These are phyloP conservation scores for Rallus limicola DNA, from an alignment of 2,113 vertebrate species.

Conservation along the genomic window DNA sequence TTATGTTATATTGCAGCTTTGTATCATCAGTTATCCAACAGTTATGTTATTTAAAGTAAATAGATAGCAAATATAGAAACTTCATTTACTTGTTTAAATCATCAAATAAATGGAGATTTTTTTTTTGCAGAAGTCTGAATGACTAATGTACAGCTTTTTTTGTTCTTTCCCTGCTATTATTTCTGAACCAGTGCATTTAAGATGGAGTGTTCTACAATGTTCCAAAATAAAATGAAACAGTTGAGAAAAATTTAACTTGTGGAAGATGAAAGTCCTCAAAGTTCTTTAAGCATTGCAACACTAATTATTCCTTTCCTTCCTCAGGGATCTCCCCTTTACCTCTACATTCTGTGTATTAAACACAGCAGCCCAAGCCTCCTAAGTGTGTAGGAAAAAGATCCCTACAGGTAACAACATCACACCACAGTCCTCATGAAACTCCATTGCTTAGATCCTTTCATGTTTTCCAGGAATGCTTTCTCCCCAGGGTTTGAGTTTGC, in stretches of 20 bases:
- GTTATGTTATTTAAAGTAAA: not conserved
- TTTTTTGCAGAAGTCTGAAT: not conserved
- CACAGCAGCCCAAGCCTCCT: not conserved
- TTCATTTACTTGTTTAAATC: not conserved
- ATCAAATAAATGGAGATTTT: not conserved
- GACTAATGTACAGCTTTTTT: not conserved
- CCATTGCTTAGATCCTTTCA: not conserved
- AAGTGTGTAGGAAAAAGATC: not conserved
- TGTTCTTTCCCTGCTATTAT: not conserved
- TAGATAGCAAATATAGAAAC: not conserved
- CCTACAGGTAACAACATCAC: not conserved
- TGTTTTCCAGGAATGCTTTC: not conserved
- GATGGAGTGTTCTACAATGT: not conserved
- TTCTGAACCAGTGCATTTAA: not conserved
- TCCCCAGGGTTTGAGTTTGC: not conserved
- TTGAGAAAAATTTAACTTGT: constrained; percentile 26
- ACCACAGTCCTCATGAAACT: not conserved
- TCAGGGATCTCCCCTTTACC: not conserved
- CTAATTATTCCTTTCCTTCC: not conserved
- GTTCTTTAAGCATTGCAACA: not conserved
- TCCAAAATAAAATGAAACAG: constrained; percentile 15
- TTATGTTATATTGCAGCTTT: not conserved
- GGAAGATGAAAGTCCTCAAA: not conserved
- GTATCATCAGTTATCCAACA: not conserved
- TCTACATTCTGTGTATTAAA: not conserved